Conservation (phyloP, 1,140 invertebrate species). For the Lerema accius region DNA sequence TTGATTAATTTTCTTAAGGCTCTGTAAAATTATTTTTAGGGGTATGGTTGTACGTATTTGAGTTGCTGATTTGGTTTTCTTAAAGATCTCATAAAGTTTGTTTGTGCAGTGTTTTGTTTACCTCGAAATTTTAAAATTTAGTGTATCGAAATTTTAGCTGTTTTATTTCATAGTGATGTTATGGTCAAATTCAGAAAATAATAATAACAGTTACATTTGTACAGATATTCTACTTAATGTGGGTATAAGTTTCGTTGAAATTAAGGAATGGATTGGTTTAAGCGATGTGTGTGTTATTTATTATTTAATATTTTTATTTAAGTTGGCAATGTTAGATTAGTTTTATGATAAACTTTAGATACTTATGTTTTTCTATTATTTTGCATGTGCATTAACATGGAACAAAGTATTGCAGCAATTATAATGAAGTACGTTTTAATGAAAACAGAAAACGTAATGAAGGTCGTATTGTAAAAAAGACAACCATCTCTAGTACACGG, state of each 20-base stretch:
- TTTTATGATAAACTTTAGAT: conserved; percentile 28
- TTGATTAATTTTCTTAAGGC: conserved; percentile 54
- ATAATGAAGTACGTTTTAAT: no score
- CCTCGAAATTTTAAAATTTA: conserved; percentile 78
- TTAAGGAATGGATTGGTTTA: conserved; percentile 56
- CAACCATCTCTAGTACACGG: no score
- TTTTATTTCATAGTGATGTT: conserved; percentile 53
- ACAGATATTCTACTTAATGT: conserved; percentile 37
- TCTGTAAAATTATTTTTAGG: conserved; percentile 54
- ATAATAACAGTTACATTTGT: conserved; percentile 45
- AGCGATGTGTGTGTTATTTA: conserved; percentile 73
- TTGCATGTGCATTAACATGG: no score
- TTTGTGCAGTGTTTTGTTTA: conserved; percentile 82
- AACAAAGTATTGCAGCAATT: no score
- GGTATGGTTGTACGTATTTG: conserved; percentile 69
- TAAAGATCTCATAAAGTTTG: conserved; percentile 81
- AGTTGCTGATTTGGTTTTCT: conserved; percentile 78
- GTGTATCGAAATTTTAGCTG: conserved; percentile 66
- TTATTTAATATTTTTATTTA: conserved; percentile 56
- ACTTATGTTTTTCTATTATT: no score
- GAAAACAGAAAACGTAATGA: no score
- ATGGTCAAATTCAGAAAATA: conserved; percentile 48
- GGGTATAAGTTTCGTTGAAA: conserved; percentile 41
- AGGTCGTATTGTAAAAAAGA: no score
- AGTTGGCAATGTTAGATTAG: conserved; percentile 51